These are phyloP conservation scores for Orthonyx spaldingii DNA, from an alignment of 2,113 vertebrate genomes.

Conservation along the genomic window DNA sequence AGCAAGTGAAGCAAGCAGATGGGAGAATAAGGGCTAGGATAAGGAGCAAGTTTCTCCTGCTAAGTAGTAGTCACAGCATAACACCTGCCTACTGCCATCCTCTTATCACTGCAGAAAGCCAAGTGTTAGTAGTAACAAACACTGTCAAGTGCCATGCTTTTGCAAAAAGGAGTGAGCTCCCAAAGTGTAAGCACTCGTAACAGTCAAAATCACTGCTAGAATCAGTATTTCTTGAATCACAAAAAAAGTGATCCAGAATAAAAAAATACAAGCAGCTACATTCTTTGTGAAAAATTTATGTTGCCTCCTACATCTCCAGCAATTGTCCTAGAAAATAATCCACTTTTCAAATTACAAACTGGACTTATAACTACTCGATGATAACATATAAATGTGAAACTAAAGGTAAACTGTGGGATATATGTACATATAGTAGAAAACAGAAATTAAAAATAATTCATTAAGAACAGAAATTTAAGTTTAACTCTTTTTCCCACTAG, in stretches of 20 bases:
- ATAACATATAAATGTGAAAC: not conserved
- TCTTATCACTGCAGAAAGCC: slow-evolving; percentile 26
- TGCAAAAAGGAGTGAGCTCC: not conserved
- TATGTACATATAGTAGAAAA: not conserved
- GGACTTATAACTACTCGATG: not conserved
- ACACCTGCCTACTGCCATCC: slow-evolving; percentile 57
- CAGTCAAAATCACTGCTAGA: not conserved
- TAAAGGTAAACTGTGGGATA: not conserved
- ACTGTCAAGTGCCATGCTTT: slow-evolving; percentile 27
- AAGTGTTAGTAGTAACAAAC: slow-evolving; percentile 59
- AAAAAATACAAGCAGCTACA: not conserved
- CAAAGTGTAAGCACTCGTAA: not conserved
- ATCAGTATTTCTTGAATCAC: not conserved
- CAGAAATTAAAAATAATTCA: not conserved
- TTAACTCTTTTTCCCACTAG: not conserved
- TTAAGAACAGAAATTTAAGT: not conserved
- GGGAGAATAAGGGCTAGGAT: slow-evolving; percentile 30
- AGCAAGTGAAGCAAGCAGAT: slow-evolving; percentile 53
- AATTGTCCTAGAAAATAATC: not conserved
- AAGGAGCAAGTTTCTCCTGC: slow-evolving; percentile 50
- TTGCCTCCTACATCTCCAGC: not conserved
- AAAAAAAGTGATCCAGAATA: not conserved
- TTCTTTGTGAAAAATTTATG: not conserved
- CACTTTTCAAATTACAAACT: not conserved
- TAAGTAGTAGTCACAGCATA: slow-evolving; percentile 39